These are phyloP conservation scores for Thaleichthys pacificus DNA, from an alignment of 2,797 vertebrate genomes.

Conservation along the genomic window DNA sequence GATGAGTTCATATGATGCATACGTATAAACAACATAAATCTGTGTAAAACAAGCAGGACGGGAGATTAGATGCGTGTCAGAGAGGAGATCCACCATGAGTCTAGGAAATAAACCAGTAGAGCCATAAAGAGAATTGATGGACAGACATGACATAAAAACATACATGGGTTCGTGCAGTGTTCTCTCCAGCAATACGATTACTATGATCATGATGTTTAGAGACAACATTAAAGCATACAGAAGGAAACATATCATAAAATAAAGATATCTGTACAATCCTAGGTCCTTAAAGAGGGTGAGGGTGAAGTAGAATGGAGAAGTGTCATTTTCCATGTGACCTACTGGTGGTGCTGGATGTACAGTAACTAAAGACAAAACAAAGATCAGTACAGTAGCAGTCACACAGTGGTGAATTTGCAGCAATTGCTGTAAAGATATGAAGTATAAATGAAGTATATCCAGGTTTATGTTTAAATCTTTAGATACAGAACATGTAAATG, in stretches of 20 bases:
- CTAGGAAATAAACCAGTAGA: constrained; percentile 54
- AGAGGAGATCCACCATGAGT: constrained; percentile 56
- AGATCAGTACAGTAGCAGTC: not conserved
- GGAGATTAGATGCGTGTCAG: constrained; percentile 49
- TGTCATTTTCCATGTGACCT: not conserved
- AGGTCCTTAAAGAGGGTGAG: not conserved
- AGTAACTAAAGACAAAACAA: not conserved
- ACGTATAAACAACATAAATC: constrained; percentile 58
- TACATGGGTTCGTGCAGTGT: constrained; percentile 60
- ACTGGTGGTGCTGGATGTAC: constrained; percentile 10
- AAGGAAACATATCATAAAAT: not conserved
- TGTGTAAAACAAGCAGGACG: constrained; percentile 51
- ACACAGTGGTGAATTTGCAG: too few species aligned
- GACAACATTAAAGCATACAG: not conserved
- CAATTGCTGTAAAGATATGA: too few species aligned
- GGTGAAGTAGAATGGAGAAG: not conserved
- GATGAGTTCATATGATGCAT: constrained; percentile 55
- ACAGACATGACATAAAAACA: constrained; percentile 55
- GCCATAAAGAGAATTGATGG: constrained; percentile 62
- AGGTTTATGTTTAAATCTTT: too few species aligned
- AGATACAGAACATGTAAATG: too few species aligned
- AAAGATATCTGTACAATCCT: not conserved
- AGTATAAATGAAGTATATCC: too few species aligned
- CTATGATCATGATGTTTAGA: not conserved
- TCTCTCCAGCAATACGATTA: constrained; percentile 35